Percentiles rank a stretch among this genome's conserved stretches.
These are phyloP conservation scores for Blera fallax DNA, from an alignment of 2,888 invertebrate species.

Conservation along the genomic window DNA sequence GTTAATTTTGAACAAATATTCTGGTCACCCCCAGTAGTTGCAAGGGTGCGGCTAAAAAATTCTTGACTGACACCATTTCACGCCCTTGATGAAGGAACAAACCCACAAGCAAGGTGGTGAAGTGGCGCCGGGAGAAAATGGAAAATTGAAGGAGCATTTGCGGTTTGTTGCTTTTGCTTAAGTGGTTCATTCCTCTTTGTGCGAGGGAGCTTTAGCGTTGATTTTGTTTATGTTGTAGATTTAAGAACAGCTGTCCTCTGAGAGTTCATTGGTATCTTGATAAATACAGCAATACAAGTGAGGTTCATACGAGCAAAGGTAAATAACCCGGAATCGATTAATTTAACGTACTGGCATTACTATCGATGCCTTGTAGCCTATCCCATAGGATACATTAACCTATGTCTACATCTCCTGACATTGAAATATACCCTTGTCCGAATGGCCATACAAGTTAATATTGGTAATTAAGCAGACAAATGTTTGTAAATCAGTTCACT, in stretches of 20 bases:
- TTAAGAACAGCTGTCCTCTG: neutral
- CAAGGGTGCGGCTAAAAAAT: neutral
- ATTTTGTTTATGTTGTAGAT: neutral
- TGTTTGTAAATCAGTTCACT: neutral
- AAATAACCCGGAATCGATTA: neutral
- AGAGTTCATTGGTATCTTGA: neutral
- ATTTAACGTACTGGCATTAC: neutral
- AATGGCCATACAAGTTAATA: neutral
- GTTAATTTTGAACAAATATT: constrained; percentile 36
- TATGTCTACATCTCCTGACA: neutral
- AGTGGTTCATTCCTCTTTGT: constrained; percentile 1
- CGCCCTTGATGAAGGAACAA: neutral
- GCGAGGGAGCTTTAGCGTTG: neutral
- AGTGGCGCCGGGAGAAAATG: neutral
- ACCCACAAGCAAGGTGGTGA: neutral
- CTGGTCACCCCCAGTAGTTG: constrained; percentile 4
- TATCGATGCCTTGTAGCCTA: neutral
- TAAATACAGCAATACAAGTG: neutral
- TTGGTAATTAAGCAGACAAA: neutral
- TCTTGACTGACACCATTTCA: neutral
- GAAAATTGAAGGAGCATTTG: neutral
- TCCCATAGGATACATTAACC: neutral
- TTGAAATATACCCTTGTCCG: neutral
- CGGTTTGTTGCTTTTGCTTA: neutral
- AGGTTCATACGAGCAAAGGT: neutral